These are phyloP conservation scores for Stenichneumon culpator DNA, from an alignment of 2,888 invertebrate species.

Conservation along the genomic window DNA sequence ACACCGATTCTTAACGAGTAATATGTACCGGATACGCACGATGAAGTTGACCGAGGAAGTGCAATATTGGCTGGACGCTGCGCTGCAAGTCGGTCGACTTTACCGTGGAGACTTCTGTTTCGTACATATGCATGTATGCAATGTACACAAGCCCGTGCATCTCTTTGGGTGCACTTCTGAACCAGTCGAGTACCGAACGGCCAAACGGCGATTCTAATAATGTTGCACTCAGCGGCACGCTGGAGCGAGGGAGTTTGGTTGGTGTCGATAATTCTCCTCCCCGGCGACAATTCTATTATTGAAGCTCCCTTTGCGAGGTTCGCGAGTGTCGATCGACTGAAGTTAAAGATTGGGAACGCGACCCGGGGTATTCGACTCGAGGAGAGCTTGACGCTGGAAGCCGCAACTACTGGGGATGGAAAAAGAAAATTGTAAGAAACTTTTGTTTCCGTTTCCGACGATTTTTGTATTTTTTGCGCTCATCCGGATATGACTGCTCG, in stretches of 20 bases:
- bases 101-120: background rate
- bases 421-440: background rate
- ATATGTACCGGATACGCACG: constrained; percentile 6
- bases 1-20: constrained; percentile 16
- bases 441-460: background rate
- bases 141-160: background rate
- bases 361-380: background rate
- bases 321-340: background rate
- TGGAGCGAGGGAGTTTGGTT: background rate
- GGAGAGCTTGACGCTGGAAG: background rate
- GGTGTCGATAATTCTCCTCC: constrained; percentile 40
- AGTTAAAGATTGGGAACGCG: background rate
- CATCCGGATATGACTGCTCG: background rate
- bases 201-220: constrained; percentile 17
- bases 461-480: background rate
- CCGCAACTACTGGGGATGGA: background rate
- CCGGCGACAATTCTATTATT: constrained; percentile 34
- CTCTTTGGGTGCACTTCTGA: constrained; percentile 1
- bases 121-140: background rate
- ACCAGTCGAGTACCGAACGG: background rate
- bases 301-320: background rate
- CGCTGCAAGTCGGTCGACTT: background rate
- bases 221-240: constrained; percentile 10
- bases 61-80: background rate
- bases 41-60: background rate